A percentile compares a stretch with the other conserved stretches of the same genome.
These are phyloP conservation scores for Bolborhynchus lineola DNA, from an alignment of 2,113 vertebrate genomes.

Conservation along the genomic window DNA sequence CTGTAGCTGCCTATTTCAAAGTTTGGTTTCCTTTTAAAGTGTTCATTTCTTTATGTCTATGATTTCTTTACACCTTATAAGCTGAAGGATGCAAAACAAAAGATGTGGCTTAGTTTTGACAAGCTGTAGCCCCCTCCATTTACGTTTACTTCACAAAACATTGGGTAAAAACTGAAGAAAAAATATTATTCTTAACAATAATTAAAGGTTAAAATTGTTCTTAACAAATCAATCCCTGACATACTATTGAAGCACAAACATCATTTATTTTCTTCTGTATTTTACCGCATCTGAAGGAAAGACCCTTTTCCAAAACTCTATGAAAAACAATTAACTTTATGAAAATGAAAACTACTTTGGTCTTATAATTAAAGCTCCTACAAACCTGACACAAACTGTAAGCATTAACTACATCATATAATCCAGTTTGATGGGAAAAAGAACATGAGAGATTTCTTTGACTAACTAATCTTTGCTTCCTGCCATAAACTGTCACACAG, in stretches of 20 bases:
- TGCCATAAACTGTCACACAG: background rate
- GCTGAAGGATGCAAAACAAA: slow-evolving; percentile 9
- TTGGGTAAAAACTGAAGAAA: slow-evolving; percentile 7
- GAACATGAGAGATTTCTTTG: background rate
- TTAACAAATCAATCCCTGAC: background rate
- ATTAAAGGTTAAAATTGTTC: background rate
- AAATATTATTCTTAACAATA: background rate
- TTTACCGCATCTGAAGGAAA: background rate
- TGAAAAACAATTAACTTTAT: background rate
- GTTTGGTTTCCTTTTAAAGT: slow-evolving; percentile 50
- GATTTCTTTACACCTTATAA: slow-evolving; percentile 28
- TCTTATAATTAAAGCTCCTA: background rate
- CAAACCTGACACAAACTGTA: background rate
- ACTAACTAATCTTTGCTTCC: background rate
- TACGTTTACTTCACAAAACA: background rate
- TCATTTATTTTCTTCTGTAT: background rate
- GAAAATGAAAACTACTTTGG: background rate
- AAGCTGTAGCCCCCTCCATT: background rate
- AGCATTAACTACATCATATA: background rate
- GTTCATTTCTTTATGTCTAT: slow-evolving; percentile 13
- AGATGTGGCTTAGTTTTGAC: background rate
- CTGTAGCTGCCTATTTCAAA: slow-evolving; percentile 47
- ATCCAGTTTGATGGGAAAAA: background rate
- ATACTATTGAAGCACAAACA: background rate
- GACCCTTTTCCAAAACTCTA: background rate